Evolutionary conservation across 2,888 invertebrate species (phyloP).

Genomic region (Apotomis turbidana): DNA sequence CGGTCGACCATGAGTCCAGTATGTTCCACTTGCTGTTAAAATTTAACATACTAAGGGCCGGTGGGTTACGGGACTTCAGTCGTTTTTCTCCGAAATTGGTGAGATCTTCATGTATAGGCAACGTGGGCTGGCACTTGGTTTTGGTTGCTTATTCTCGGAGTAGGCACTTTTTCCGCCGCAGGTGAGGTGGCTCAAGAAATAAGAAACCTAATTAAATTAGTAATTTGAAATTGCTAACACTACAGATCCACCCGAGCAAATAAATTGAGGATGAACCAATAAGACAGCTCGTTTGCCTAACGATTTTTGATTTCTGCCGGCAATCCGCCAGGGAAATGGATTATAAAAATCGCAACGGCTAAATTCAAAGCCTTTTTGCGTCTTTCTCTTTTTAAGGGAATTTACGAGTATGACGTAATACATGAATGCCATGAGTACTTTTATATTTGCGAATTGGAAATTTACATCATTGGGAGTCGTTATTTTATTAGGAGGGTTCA

Average conservation of each 20-base stretch:
- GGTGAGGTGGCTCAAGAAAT: too few relatives aligned
- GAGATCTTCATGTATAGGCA: too few relatives aligned
- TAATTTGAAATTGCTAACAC: constrained; percentile 1
- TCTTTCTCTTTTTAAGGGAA: constrained; percentile 12
- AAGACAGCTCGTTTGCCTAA: constrained; percentile 49
- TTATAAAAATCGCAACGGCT: constrained; percentile 41
- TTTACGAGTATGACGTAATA: not conserved
- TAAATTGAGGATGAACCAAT: constrained; percentile 45
- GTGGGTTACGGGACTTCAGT: too few relatives aligned
- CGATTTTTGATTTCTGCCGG: constrained; percentile 48
- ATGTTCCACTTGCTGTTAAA: too few relatives aligned
- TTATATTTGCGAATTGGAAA: not conserved
- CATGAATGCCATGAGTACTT: not conserved
- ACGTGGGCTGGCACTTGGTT: too few relatives aligned
- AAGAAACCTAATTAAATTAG: not conserved
- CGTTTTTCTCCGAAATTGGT: too few relatives aligned
- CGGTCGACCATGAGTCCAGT: too few relatives aligned
- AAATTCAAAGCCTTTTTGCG: constrained; percentile 30
- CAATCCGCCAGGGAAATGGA: constrained; percentile 43
- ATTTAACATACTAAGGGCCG: too few relatives aligned
- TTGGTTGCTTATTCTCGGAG: too few relatives aligned
- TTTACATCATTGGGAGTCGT: not conserved
- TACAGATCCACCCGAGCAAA: constrained; percentile 4
- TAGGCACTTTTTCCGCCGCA: too few relatives aligned
- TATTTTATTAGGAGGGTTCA: too few relatives aligned